Percentiles rank a stretch among this genome's conserved stretches.
Conservation (phyloP, 2,888 invertebrate genomes). For the Polydrusus pterygomalis region DNA sequence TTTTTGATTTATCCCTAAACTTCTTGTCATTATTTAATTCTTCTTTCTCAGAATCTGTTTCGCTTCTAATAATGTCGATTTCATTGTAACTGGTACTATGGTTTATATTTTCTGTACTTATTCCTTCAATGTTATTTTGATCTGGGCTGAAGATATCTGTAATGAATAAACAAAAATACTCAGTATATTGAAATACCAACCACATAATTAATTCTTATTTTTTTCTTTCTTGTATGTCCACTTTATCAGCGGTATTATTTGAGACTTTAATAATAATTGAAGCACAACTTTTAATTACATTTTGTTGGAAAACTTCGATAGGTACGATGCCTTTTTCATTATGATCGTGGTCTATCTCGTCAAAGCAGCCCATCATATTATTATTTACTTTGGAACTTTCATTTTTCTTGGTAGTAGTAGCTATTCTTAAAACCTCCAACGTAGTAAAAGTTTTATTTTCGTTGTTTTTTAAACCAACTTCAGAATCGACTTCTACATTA, state of each 20-base stretch:
- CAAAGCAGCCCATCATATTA: too few species aligned
- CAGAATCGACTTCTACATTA: not conserved
- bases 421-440: not conserved
- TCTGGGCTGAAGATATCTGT: not conserved
- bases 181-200: not conserved
- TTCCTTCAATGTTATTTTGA: not conserved
- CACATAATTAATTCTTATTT: not conserved
- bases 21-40: slow-evolving; percentile 19
- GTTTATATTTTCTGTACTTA: not conserved
- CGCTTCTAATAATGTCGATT: slow-evolving; percentile 12
- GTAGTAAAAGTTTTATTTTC: slow-evolving; percentile 2
- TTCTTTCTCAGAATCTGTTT: slow-evolving; percentile 20
- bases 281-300: too few species aligned
- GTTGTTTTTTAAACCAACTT: slow-evolving; percentile 3
- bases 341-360: too few species aligned
- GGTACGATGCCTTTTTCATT: not conserved
- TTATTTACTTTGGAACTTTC: too few species aligned
- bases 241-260: not conserved
- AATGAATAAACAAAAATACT: not conserved
- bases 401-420: too few species aligned
- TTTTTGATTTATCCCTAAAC: slow-evolving; percentile 21
- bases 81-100: not conserved
- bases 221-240: slow-evolving; percentile 2
- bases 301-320: not conserved
- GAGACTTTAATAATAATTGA: not conserved